Percentiles rank a stretch among this genome's conserved stretches.
These are phyloP conservation scores for Rhea americana DNA, from an alignment of 2,113 vertebrate species.

Conservation along the genomic window DNA sequence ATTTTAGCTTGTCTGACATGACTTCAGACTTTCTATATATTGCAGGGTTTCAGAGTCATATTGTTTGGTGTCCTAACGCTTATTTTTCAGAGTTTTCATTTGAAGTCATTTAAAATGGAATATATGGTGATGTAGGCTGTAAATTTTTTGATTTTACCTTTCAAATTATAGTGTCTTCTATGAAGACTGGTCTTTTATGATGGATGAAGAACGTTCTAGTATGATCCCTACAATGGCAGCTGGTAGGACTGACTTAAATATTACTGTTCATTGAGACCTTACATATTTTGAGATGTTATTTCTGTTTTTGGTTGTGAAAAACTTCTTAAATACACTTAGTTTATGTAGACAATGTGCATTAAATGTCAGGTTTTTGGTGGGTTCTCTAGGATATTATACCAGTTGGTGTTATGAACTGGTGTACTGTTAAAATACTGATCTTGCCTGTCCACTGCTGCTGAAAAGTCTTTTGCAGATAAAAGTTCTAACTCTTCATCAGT, in stretches of 20 bases:
- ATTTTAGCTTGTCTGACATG: not conserved
- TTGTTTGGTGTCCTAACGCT: not conserved
- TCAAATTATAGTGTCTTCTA: slow-evolving; percentile 86
- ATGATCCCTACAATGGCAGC: slow-evolving; percentile 99
- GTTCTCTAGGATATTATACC: not conserved
- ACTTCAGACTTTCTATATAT: not conserved
- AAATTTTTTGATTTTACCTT: not conserved
- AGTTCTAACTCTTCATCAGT: not conserved
- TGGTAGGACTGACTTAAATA: slow-evolving; percentile 76
- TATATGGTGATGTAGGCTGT: not conserved
- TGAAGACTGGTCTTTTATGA: slow-evolving; percentile 97
- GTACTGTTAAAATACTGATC: not conserved
- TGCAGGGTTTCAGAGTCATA: not conserved
- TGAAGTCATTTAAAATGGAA: not conserved
- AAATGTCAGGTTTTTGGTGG: not conserved
- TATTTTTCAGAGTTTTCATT: not conserved
- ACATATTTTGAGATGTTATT: not conserved
- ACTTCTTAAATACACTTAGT: not conserved
- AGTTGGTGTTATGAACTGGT: not conserved
- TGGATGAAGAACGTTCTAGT: slow-evolving; percentile 94
- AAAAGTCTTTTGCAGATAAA: not conserved
- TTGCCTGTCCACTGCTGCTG: not conserved
- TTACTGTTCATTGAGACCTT: not conserved
- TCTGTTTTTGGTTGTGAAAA: not conserved
- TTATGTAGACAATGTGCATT: not conserved